A percentile compares a stretch with the other conserved stretches of the same genome.
These are phyloP conservation scores for Dichetophora obliterata DNA, from an alignment of 2,888 invertebrate genomes.

Conservation along the genomic window DNA sequence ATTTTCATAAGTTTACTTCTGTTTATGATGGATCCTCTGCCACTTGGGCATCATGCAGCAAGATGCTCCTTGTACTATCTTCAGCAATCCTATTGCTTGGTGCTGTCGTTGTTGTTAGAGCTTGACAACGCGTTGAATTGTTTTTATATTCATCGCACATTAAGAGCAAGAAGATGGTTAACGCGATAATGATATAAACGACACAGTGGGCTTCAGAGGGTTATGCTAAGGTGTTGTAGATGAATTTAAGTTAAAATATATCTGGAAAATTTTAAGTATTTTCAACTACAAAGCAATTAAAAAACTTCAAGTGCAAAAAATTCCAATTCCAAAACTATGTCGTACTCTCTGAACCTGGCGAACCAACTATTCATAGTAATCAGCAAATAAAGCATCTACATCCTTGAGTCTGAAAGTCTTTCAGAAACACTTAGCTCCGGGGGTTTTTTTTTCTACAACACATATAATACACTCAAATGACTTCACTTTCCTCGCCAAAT, in stretches of 20 bases:
- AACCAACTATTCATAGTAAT: too few relatives aligned
- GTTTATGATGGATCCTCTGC: slow-evolving; percentile 15
- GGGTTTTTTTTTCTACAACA: background rate
- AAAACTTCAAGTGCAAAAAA: too few relatives aligned
- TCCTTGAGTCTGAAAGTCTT: background rate
- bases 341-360: background rate
- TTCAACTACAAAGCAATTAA: too few relatives aligned
- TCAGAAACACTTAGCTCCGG: background rate
- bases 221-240: too few relatives aligned
- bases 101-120: background rate
- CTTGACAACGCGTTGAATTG: background rate
- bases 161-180: background rate
- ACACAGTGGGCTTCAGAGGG: background rate
- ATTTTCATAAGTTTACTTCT: slow-evolving; percentile 23
- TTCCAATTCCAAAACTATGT: background rate
- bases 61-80: background rate
- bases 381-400: background rate
- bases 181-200: slow-evolving; percentile 16
- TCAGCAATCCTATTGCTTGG: background rate
- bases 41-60: background rate
- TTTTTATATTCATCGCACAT: background rate
- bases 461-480: background rate
- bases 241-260: too few relatives aligned
- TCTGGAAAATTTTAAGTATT: too few relatives aligned
- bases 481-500: slow-evolving; percentile 17